Percentiles rank a stretch among this genome's conserved stretches.
These are phyloP conservation scores for Phoenicopterus ruber DNA, from an alignment of 2,113 vertebrate genomes.

Conservation along the genomic window DNA sequence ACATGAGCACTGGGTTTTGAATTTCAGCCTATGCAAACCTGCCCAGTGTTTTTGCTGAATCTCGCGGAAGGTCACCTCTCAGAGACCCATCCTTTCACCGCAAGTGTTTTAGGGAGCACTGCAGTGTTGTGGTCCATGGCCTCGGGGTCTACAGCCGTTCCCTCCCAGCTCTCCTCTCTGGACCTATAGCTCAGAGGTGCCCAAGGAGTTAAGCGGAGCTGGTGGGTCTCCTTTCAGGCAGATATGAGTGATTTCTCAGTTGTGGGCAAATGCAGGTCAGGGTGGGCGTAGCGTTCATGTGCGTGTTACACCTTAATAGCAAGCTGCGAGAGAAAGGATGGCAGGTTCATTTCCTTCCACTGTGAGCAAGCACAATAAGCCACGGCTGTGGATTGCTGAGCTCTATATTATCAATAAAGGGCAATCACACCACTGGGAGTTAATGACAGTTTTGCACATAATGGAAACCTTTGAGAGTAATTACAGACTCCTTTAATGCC, in stretches of 20 bases:
- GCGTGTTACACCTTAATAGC: not conserved
- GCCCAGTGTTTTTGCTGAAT: not conserved
- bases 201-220: not conserved
- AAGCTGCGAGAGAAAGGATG: not conserved
- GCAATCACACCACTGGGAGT: constrained; percentile 1
- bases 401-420: constrained; percentile 25
- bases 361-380: not conserved
- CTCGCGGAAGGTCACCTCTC: not conserved
- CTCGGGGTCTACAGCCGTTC: fast-evolving
- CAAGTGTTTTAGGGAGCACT: not conserved
- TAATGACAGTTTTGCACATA: constrained; percentile 30
- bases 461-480: constrained; percentile 19
- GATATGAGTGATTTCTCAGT: not conserved
- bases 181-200: not conserved
- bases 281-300: not conserved
- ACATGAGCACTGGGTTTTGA: not conserved
- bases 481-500: not conserved
- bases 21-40: not conserved
- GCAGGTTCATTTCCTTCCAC: not conserved
- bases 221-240: not conserved
- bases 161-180: not conserved
- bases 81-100: not conserved
- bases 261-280: not conserved
- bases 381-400: not conserved
- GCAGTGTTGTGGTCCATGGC: not conserved